Evolutionary conservation across 2,888 invertebrate species (phyloP).

Genomic region (Papilio gigon): DNA sequence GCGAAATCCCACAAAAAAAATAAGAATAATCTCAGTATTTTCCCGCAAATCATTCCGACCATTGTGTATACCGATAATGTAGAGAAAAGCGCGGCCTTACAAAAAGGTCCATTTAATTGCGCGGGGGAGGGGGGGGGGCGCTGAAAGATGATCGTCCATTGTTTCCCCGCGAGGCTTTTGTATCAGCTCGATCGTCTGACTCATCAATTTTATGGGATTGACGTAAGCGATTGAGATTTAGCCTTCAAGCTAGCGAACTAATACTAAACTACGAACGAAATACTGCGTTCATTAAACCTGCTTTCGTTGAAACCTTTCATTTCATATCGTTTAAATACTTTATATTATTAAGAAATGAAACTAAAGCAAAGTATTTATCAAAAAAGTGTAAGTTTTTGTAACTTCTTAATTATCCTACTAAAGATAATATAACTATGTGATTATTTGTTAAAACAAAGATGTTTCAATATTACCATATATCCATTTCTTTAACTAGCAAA

Average conservation of each 20-base stretch:
- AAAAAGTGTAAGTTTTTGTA: no score
- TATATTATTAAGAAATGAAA: no score
- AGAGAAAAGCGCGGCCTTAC: conserved; percentile 68
- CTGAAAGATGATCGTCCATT: conserved; percentile 70
- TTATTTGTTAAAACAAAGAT: no score
- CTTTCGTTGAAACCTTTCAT: no score
- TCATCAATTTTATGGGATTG: conserved; percentile 77
- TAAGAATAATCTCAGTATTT: conserved; percentile 69
- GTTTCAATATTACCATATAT: no score
- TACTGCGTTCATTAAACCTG: conserved; percentile 41
- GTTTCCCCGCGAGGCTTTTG: conserved; percentile 76
- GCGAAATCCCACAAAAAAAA: conserved; percentile 54
- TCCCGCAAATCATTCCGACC: conserved; percentile 79
- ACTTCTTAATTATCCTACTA: no score
- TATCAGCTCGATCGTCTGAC: conserved; percentile 67
- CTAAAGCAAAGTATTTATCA: no score
- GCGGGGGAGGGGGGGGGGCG: conserved; percentile 72
- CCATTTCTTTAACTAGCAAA: no score
- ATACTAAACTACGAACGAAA: conserved; percentile 48
- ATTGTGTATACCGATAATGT: conserved; percentile 79
- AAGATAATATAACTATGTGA: no score
- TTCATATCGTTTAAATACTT: no score
- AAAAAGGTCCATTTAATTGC: conserved; percentile 81
- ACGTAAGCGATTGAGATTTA: conserved; percentile 68
- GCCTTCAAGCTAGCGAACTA: conserved; percentile 55